Evolutionary conservation across 2,113 vertebrate species (phyloP), one percentile per base, ranked within the genome.

Genomic region (Odocoileus hemionus): DNA sequence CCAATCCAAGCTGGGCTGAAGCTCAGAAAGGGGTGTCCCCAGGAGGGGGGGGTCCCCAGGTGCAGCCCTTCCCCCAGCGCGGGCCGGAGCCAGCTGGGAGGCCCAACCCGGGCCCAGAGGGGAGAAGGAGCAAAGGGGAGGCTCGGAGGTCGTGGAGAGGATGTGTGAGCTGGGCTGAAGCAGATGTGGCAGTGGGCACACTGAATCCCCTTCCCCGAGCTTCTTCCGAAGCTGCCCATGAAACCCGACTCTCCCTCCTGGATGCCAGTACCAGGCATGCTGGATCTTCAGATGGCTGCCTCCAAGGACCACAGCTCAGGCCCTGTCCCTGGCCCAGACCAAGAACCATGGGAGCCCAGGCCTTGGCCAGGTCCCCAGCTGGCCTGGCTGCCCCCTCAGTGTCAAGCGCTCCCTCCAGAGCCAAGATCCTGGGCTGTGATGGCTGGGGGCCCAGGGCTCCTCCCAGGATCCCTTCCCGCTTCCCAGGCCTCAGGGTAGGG

Each of bases 401-500:
- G 96, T 98, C 94, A 95, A 96, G 92, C 50, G 14, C 70, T 97
- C 86, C 76, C 80, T 95, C 58, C 89, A 94, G 95, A 98, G 98
- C 97, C 97, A 98, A 98, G 96, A 96, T 97, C 95, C 96, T 58
- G 96, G 96, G 95, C 94, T 95, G 83, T 60, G 91, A 97, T 98
- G 97, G 98, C 97, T 89, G 94, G 92, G 97, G 95, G 93, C 97
- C 98, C 97, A 97, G 94, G 95, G 70, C 89, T 95, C 96, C 97
- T 98, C 97, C 98, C 97, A 96, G 97, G 80, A 93, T 95, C 98
- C 86, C 86, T 96, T 96, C 97, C 94, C 93, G 58, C 95, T 98
- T 98, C 98, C 97, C 97, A 98, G 94, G 97, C 98, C 82, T 92
- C 92, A 92, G 95, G 96, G 96, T 92, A 98, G 97, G 91, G 95